A percentile compares a stretch with the other conserved stretches of the same genome.
Evolutionary conservation across 2,113 vertebrate species (phyloP).

Genomic region (Lagopus muta): DNA sequence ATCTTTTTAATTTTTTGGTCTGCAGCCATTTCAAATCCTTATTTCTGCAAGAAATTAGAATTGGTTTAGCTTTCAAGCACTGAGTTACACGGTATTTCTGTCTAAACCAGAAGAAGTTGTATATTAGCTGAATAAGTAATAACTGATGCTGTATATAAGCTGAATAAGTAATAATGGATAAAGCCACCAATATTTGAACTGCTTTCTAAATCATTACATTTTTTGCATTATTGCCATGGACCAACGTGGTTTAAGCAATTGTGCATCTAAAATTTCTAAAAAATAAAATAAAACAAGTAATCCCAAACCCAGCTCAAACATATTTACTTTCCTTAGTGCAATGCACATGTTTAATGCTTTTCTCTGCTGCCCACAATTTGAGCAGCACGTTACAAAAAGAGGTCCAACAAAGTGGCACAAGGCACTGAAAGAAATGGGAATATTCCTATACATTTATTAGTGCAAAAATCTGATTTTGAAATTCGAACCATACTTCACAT

Average conservation of each 20-base stretch:
- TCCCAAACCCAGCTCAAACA: neutral
- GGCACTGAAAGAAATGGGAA: neutral
- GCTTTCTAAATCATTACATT: neutral
- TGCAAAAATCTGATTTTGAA: neutral
- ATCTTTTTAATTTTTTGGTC: constrained; percentile 27
- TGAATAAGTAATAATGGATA: neutral
- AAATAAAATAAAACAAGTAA: neutral
- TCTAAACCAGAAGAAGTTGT: neutral
- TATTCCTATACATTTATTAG: neutral
- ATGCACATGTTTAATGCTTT: neutral
- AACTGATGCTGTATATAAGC: neutral
- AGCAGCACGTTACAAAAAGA: neutral
- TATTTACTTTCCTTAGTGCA: neutral
- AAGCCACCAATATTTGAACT: neutral
- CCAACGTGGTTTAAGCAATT: neutral
- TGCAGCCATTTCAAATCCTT: constrained; percentile 23
- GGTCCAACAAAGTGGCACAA: neutral
- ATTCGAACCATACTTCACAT: neutral
- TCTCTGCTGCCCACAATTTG: neutral
- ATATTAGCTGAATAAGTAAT: neutral
- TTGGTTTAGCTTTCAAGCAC: neutral
- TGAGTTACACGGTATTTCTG: neutral
- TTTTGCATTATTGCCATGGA: neutral
- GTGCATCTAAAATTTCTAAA: neutral
- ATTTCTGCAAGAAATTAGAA: constrained; percentile 27